Base-by-base conservation (phyloP, 37 sponge, comb jelly and placozoan species). In the Eunapius fragilis region DNA sequence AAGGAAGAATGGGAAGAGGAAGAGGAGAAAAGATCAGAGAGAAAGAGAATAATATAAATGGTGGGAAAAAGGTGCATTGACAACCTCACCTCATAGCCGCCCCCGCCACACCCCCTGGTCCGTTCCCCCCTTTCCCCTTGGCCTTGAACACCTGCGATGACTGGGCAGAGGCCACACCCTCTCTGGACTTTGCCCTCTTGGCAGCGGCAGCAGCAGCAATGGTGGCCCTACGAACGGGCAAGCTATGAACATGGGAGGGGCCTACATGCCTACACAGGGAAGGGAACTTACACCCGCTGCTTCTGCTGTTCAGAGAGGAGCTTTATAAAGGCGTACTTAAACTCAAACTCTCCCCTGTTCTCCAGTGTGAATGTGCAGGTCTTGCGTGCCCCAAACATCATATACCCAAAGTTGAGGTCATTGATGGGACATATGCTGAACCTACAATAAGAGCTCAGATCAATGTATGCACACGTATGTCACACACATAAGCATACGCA, bases 301-400 rank as follows among this genome's bases (percentile, higher is more conserved):
- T 80, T 85, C 78, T 76, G 72, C 72, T 87, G 85, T 67, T 80
- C 74, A 35, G 84, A 69, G 23, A 79, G 58, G 34, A 73, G 68
- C 83, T 96, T 98, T 31, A 80, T 89, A 24, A 98, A 92, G 82
- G 90, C 89, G 85, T 96, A 98, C 77, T 92, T 93, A 87, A 99
- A 99, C 72, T 99, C 99, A 93, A 99, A 99, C 28, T 89, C 90
- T 49, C 99, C 99, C 25, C 68, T 88, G 82, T 99, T 99, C 86
- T 97, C 96, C 14, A 99, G 92, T 7, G 77, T 86, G 83, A 99
- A 91, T 68, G 84, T 72, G 25, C 80, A 49, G 28, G 89, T 81
- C 37, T 87, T 91, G 68, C 88, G 76, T 27, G 90, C 72, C 79
- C 89, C 75, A 38, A 99, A 69, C 17, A 92, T 83, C 85, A 99